phyloP scores from a whole-genome alignment of 2,888 invertebrate species.

The Drepanosiphum platanoidis region DNA sequence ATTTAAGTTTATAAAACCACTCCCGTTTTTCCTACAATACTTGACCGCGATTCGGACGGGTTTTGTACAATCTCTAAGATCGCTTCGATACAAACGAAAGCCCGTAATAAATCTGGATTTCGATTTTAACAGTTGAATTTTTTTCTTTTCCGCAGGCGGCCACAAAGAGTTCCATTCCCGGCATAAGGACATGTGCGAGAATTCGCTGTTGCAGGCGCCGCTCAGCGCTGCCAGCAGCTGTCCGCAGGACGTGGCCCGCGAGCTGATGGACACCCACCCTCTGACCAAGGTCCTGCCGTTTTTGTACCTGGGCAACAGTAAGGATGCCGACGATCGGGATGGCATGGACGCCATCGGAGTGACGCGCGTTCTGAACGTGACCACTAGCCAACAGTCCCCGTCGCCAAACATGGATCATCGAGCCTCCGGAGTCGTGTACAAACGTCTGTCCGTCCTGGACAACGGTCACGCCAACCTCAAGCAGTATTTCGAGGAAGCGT shows the following conservation, averaged over 20 bases:
- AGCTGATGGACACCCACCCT: slow-evolving; percentile 78
- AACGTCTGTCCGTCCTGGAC: slow-evolving; percentile 84
- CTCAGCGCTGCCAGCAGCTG: slow-evolving; percentile 63
- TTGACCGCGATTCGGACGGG: too few relatives aligned
- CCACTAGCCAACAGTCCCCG: slow-evolving; percentile 66
- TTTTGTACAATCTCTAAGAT: too few relatives aligned
- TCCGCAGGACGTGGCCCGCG: slow-evolving; percentile 67
- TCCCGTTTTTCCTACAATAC: too few relatives aligned
- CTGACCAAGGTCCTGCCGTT: slow-evolving; percentile 83
- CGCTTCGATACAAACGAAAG: too few relatives aligned
- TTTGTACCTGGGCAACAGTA: slow-evolving; percentile 83
- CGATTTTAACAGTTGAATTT: slow-evolving; percentile 35
- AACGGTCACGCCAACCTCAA: slow-evolving; percentile 86
- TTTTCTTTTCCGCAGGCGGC: slow-evolving; percentile 71
- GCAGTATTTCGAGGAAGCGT: slow-evolving; percentile 88
- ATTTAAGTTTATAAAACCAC: too few relatives aligned
- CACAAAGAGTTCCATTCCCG: slow-evolving; percentile 78
- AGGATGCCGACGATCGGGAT: slow-evolving; percentile 79
- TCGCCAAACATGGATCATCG: slow-evolving; percentile 80
- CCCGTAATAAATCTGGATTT: background rate
- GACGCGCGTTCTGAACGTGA: slow-evolving; percentile 83
- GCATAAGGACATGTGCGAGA: slow-evolving; percentile 79
- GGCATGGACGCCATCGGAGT: slow-evolving; percentile 76
- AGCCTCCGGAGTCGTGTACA: slow-evolving; percentile 75
- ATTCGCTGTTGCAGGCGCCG: slow-evolving; percentile 71